Conservation (phyloP, 2,888 invertebrate species). For the Andrena praecox region DNA sequence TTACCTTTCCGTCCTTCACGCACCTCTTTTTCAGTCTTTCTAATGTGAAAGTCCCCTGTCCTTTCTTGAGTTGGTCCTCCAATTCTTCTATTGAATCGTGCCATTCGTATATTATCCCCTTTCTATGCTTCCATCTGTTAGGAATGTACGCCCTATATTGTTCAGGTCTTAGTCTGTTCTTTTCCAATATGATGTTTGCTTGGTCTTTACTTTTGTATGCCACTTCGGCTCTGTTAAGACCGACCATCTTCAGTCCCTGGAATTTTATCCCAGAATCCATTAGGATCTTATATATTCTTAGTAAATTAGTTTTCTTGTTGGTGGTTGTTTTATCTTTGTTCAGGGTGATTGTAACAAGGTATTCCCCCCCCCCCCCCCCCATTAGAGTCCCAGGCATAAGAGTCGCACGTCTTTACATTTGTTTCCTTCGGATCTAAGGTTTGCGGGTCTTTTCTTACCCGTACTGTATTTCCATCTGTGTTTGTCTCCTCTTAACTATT, state of each 20-base stretch:
- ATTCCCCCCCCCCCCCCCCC: too few species aligned
- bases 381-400: too few species aligned
- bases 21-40: constrained; percentile 9
- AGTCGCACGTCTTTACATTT: too few species aligned
- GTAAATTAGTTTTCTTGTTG: not conserved
- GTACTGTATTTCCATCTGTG: too few species aligned
- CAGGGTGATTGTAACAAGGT: too few species aligned
- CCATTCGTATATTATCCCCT: constrained; percentile 21
- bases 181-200: not conserved
- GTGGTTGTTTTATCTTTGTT: too few species aligned
- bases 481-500: too few species aligned
- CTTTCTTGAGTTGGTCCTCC: not conserved
- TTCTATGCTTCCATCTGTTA: not conserved
- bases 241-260: not conserved
- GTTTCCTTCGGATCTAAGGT: too few species aligned
- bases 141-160: not conserved
- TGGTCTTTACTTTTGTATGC: not conserved
- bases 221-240: constrained; percentile 5
- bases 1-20: not conserved
- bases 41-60: not conserved
- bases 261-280: not conserved
- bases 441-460: too few species aligned
- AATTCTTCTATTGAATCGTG: constrained; percentile 6
- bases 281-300: not conserved
- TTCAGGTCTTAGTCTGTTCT: not conserved